Conservation (phyloP, 2,797 vertebrate genomes). For the Sebastes vulpes region DNA sequence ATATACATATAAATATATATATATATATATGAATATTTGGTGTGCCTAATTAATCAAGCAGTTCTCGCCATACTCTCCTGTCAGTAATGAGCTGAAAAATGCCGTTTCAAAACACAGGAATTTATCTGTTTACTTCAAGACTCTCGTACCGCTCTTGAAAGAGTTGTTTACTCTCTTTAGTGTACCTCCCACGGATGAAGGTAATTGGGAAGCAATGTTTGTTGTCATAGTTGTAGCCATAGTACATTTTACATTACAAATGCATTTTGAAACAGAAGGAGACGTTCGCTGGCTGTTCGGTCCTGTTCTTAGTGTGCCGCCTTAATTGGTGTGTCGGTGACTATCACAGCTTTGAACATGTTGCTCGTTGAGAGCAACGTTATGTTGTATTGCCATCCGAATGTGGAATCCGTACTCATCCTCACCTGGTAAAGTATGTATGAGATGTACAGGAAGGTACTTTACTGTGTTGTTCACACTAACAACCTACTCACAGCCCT, state of each 20-base stretch:
- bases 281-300: slow-evolving; percentile 31
- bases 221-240: slow-evolving; percentile 50
- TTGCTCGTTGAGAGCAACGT: slow-evolving; percentile 26
- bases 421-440: slow-evolving; percentile 17
- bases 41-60: slow-evolving; percentile 32
- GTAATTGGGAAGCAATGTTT: slow-evolving; percentile 61
- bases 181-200: slow-evolving; percentile 48
- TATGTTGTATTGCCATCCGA: slow-evolving; percentile 41
- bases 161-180: slow-evolving; percentile 41
- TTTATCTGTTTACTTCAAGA: slow-evolving; percentile 13
- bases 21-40: not conserved
- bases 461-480: slow-evolving; percentile 43
- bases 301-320: slow-evolving; percentile 41
- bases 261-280: slow-evolving; percentile 49
- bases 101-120: slow-evolving; percentile 19
- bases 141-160: slow-evolving; percentile 28
- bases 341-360: slow-evolving; percentile 58
- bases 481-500: slow-evolving; percentile 51
- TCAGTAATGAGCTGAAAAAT: slow-evolving; percentile 27
- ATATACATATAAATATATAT: slow-evolving; percentile 25
- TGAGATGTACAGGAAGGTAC: slow-evolving; percentile 40
- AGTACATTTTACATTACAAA: slow-evolving; percentile 60
- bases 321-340: slow-evolving; percentile 60
- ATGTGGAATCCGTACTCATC: slow-evolving; percentile 22
- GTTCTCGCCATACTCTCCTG: not conserved